Percentiles rank a stretch among this genome's conserved stretches.
These are phyloP conservation scores for Fulica atra DNA, from an alignment of 2,113 vertebrate species.

Conservation along the genomic window DNA sequence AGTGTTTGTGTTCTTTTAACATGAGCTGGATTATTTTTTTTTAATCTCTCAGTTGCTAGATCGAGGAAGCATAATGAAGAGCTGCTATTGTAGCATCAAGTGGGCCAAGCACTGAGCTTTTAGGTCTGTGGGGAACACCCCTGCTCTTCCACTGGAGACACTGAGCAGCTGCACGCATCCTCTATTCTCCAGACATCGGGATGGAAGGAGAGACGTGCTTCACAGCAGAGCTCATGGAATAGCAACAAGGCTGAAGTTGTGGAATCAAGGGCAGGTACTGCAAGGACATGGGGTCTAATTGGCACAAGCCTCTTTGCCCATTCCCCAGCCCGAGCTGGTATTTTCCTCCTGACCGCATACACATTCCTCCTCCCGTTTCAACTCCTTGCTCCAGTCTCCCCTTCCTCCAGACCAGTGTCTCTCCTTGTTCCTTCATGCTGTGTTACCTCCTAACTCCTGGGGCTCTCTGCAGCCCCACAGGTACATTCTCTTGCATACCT, in stretches of 20 bases:
- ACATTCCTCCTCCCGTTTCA: neutral
- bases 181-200: neutral
- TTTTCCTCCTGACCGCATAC: neutral
- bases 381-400: neutral
- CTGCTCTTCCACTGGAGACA: neutral
- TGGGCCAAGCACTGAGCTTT: neutral
- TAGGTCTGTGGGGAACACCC: neutral
- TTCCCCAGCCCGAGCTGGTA: fast-evolving
- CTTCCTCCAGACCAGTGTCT: neutral
- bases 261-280: neutral
- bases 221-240: fast-evolving
- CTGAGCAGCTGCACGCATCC: fast-evolving
- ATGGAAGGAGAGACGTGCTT: fast-evolving
- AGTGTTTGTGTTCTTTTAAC: neutral
- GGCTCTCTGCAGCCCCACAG: too few species aligned
- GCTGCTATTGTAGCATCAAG: neutral
- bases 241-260: neutral
- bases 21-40: neutral
- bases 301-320: neutral
- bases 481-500: neutral
- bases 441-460: neutral
- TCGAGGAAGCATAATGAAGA: neutral
- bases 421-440: neutral
- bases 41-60: neutral
- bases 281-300: neutral